Evolutionary conservation across 2,113 vertebrate species (phyloP).

Genomic region (Myrmophylax atrothorax): DNA sequence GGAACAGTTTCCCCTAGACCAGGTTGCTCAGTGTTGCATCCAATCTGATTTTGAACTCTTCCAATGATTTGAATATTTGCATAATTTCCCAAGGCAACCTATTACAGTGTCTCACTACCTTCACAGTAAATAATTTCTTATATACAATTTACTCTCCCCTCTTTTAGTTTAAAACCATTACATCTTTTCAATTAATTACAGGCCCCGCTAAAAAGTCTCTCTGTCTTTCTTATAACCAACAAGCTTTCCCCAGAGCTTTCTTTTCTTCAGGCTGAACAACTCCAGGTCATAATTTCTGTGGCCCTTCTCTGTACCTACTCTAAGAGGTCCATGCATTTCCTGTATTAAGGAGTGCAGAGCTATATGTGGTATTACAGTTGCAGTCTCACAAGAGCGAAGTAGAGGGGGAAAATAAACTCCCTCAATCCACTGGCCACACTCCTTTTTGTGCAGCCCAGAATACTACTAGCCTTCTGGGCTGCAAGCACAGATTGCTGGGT

Average conservation of each 20-base stretch:
- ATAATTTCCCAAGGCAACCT: background rate
- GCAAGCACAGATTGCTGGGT: background rate
- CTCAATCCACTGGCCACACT: background rate
- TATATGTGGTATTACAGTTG: rapidly evolving
- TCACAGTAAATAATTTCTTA: background rate
- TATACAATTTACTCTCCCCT: background rate
- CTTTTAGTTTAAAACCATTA: background rate
- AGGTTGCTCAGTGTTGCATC: background rate
- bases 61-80: background rate
- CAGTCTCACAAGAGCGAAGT: background rate
- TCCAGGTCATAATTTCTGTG: background rate
- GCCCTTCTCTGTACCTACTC: background rate
- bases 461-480: background rate
- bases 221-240: background rate
- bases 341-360: background rate
- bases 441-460: background rate
- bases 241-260: background rate
- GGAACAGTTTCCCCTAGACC: rapidly evolving
- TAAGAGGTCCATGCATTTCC: background rate
- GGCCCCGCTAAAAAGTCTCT: background rate
- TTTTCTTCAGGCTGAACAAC: background rate
- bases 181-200: background rate
- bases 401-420: background rate
- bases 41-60: background rate
- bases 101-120: rapidly evolving